Base-by-base conservation (phyloP, 1,140 invertebrate genomes). In the Yoshiicerus persimilis region DNA sequence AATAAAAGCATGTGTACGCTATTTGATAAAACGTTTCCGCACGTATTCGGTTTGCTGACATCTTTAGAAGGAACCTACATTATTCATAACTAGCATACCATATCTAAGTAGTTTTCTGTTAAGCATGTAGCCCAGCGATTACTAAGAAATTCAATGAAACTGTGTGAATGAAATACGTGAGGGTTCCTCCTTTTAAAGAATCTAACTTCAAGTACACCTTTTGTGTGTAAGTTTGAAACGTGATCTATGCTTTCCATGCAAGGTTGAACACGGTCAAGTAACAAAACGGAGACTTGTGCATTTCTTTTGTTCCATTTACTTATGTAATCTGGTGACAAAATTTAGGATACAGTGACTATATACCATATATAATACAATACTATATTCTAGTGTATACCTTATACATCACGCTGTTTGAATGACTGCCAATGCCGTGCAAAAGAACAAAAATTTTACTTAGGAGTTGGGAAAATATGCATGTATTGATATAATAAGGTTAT, bases 231-330 rank as follows among this genome's bases (percentile, higher is more conserved):
- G 16, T 36, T 36, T 32, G 75, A 80, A 80, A 80, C 75, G 75
- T 80, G 75, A 80, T 80, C 75, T 38, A 80, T 36, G 75, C 75
- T 36, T 80, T 38, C 16, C 75, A 80, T 32, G 75, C 75, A 36
- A 80, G 75, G 75, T 80, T 80, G 75, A 34, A 80, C 75, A 80
- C 75, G 75, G 75, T 80, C 75, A 80, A 80, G 75, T 80, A 36
- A 80, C 75, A 80, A 80, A 80, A 80, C 32, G 75, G 75, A 80
- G 75, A 80, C 75, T 80, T 36, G 34, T 36, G 75, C 75, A 80
- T 80, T 38, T 80, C 75, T 80, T 77, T 80, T 80, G 34, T 34
- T 20, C 20, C 32, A 36, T n/a, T 20, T 80, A 20, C 75, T 80
- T 32, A 34, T n/a, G 75, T 80, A 80, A 80, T 36, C 13, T 8